Conservation (phyloP, 2,113 vertebrate species). For the Lipophrys pholis region DNA sequence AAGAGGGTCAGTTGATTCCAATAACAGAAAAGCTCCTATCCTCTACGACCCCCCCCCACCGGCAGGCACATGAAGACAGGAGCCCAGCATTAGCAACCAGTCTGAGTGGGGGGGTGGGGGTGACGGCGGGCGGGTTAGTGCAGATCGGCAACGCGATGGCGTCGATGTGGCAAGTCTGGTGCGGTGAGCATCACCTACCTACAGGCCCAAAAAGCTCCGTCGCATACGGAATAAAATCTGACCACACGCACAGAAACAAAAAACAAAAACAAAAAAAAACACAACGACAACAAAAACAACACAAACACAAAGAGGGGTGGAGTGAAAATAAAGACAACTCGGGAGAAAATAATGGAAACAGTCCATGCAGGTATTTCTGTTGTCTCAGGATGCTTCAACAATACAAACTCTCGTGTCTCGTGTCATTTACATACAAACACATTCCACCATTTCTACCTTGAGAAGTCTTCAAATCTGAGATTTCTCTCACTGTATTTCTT, state of each 20-base stretch:
- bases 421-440: too few relatives aligned
- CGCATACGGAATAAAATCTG: slow-evolving; percentile 92
- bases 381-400: too few relatives aligned
- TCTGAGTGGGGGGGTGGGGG: neutral
- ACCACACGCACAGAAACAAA: slow-evolving; percentile 83
- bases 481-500: too few relatives aligned
- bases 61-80: slow-evolving; percentile 18
- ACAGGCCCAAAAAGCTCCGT: slow-evolving; percentile 90
- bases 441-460: too few relatives aligned
- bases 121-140: slow-evolving; percentile 61
- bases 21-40: slow-evolving; percentile 44
- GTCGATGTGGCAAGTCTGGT: slow-evolving; percentile 23
- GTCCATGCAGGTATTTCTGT: too few relatives aligned
- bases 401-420: too few relatives aligned
- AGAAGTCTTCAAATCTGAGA: too few relatives aligned
- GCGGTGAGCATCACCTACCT: slow-evolving; percentile 87
- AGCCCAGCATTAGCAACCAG: slow-evolving; percentile 32
- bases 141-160: slow-evolving; percentile 35
- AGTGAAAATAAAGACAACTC: slow-evolving; percentile 64
- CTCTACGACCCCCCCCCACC: slow-evolving; percentile 12
- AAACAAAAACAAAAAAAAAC: slow-evolving; percentile 43
- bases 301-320: slow-evolving; percentile 69
- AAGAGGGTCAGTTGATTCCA: slow-evolving; percentile 28
- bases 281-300: slow-evolving; percentile 11
- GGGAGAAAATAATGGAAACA: slow-evolving; percentile 67